Evolutionary conservation across 2,113 vertebrate species (phyloP), one percentile per base, ranked within the genome.

Genomic region (Elanoides forficatus): DNA sequence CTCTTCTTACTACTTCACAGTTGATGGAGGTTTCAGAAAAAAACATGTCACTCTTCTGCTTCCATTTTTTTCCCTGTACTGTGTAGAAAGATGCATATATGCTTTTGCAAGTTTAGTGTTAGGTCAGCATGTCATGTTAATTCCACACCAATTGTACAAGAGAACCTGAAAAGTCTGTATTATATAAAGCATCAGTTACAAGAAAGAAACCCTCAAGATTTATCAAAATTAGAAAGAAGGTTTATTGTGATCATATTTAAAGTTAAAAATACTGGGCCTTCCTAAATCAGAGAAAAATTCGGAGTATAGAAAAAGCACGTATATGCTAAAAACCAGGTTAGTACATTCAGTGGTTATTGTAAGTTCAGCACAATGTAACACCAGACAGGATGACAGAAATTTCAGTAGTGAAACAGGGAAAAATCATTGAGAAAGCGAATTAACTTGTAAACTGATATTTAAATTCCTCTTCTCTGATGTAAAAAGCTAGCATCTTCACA

Each of bases 301-400:
- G 45, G 32, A 74, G 4, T 60, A 42, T 6, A 53, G 50, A 21
- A 50, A 42, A 47, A 8, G 22, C 9, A 17, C 0, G 0, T 29
- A 3, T 40, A 20, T 30, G 94, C 27, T 68, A 72, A 36, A 87
- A 87, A 14, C 1, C 18, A 22, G 50, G 21, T 15, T 29, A n/a
- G 7, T 58, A n/a, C 3, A 5, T 6, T 45, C 3, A 5, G 23
- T 30, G 16, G 42, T 40, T 88, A 9, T 11, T 9, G 3, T 56
- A 70, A 81, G 43, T 88, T 38, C 48, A 84, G 40, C 38, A 72
- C 21, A 75, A 26, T 4, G 1, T 20, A 73, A 17, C 27, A 83
- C 43, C 47, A 50, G 20, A n/a, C 15, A 30, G 52, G 65, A 13
- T 74, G 25, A 67, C 15, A 68, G 52, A 62, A 81, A 74, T 15